Base-by-base conservation (phyloP, 2,113 vertebrate species). In the Vicugna pacos region DNA sequence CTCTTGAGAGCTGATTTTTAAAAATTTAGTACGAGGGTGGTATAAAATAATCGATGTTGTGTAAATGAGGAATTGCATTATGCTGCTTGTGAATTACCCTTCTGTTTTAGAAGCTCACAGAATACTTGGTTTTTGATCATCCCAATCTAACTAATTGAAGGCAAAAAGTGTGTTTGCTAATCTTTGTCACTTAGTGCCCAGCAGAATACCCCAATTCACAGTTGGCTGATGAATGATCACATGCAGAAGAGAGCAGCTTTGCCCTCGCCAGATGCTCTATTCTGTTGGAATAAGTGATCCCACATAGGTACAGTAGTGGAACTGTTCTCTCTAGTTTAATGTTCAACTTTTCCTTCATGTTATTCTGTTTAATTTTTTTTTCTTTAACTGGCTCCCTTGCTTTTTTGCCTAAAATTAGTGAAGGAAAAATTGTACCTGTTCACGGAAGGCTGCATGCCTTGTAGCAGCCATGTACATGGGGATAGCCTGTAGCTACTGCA, bases 381-480 rank as follows among this genome's bases (percentile, higher is more conserved):
- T 92, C 77, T 77, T 48, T 6, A 52, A 54, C 17, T 56, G 64
- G 22, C 19, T 69, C 42, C 10, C 9, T 56, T 58, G 13, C 4
- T 73, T 80, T 90, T 93, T 80, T 91, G 69, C 38, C 19, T 91
- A 32, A 79, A 76, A 42, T 93, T 28, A 70, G 11, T 46, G 16
- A 85, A 76, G 26, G 67, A 20, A 65, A 46, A 64, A 15, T 5
- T 30, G 3, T 13, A 16, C 62, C 54, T 73, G 13, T 69, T 76
- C 28, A 14, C 4, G 38, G 13, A 72, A 67, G 24, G 12, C 76
- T 84, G 32, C 2, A 0, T 22, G 6, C 42, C 3, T 4, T 24
- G 19, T 58, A 20, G 54, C 85, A 76, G 52, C 42, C 46, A 0
- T 4, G 4, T 20, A 13, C 38, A 17, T 0, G 0, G 22, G 54